Evolutionary conservation across 2,888 invertebrate genomes (phyloP), one percentile per base, ranked within the genome.

Genomic region (Didymodactylos carnosus): DNA sequence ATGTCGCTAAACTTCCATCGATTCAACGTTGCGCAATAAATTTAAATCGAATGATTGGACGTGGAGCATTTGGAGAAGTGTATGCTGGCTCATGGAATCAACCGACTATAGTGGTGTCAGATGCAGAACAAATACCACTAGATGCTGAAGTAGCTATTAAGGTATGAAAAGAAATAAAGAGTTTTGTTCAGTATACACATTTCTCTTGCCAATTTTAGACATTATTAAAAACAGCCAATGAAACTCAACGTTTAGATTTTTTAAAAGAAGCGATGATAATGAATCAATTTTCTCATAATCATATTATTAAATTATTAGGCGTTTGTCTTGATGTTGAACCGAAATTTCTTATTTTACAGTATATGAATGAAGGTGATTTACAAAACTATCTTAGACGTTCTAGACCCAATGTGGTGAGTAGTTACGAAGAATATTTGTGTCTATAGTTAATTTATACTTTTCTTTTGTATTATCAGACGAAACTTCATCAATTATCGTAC

Each of bases 351-450:
- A 90, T 98, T 70, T 89, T 97, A 87, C 97, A 98, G 82, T 87
- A 97, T 25, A 98, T 98, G 98, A 91, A 94, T 82, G 94, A 91
- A 7, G 95, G 97, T 0, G 97, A 97, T 84, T 84, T 98, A 75
- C 86, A 95, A 41, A 91, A 91, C 75, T 97, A 92, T 82, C 85
- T 98, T 69, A 86, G 94, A 73, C 88, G 88, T 8, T 91, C 91
- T 78, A 86, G 94, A 74, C 88, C 90, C 51, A 86, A 88, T n/a
- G 82, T 87, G 81, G 90, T 90, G 83, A 78, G 81, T 80, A 40
- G 1, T 46, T 23, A 39, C 29, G 27, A 41, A 46, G 23, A 25
- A 10, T 51, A 43, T 23, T 7, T 35, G 43, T 16, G 39, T 75
- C 41, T 16, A 23, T 72, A 53, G 83, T 83, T 80, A 43, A 16